Evolutionary conservation across 92 coral and sea anemone genomes (phyloP), one percentile per base, ranked within the genome.

Genomic region (Micromussa lordhowensis): DNA sequence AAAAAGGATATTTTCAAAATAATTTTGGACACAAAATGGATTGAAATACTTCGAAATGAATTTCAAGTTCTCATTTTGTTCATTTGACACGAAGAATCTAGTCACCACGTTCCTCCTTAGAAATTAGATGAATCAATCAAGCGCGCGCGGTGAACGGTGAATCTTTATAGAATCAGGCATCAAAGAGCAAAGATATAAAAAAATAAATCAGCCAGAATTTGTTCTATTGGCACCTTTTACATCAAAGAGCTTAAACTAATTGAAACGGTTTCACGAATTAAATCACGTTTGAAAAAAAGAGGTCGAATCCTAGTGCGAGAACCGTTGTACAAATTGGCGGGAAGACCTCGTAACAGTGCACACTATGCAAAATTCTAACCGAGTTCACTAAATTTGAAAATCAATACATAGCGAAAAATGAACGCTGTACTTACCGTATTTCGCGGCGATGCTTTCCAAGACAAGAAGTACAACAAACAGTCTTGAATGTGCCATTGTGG

Each of bases 401-500:
- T n/a, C 36, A 4, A 29, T 28, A 22, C 1, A n/a, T 10, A 36
- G 3, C 51, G 78, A 77, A 28, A n/a, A 77, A 77, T 48, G 51
- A 77, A 30, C 30, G 8, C 13, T 53, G 3, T 58, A 83, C 86
- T 49, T 83, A 83, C 86, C 35, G 59, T 69, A 70, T 51, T 83
- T 71, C 40, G 86, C 78, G 44, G 78, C 48, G 54, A 51, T 24
- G 57, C 78, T 29, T 70, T 83, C 78, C 51, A 53, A 49, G 28
- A 35, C 31, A 13, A 83, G 53, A 30, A 83, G 38, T 51, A 71
- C n/a, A 70, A 49, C 18, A 18, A 83, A 30, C 4, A 30, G 18
- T 29, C 31, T 17, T 83, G 70, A 31, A 32, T 15, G 78, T 51
- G 68, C 77, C 86, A 83, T 83, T 70, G 61, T 71, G 53, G 48